A percentile compares a stretch with the other conserved stretches of the same genome.
These are phyloP conservation scores for Dendrolimus houi DNA, from an alignment of 2,888 invertebrate genomes.

Conservation along the genomic window DNA sequence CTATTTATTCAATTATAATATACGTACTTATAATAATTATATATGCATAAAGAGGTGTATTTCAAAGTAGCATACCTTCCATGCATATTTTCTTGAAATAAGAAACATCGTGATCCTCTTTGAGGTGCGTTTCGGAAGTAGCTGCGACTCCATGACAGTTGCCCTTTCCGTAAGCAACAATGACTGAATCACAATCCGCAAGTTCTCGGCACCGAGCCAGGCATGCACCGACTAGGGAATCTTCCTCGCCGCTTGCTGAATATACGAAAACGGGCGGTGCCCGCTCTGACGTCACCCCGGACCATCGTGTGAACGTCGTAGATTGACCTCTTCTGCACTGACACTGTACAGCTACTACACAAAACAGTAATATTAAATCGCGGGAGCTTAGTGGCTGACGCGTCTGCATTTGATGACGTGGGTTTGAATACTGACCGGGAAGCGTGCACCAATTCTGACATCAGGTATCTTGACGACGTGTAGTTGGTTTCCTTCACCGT, in stretches of 20 bases:
- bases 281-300: conserved; percentile 49
- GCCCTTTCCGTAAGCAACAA: conserved; percentile 61
- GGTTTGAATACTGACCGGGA: no score
- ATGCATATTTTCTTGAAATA: conserved; percentile 82
- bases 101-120: conserved; percentile 73
- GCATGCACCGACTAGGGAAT: conserved; percentile 58
- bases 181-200: conserved; percentile 61
- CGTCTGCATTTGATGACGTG: no score
- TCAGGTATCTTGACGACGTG: no score
- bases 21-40: no score
- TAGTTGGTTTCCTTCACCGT: no score
- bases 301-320: conserved; percentile 53
- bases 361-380: not conserved
- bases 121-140: conserved; percentile 28
- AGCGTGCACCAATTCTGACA: no score
- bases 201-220: conserved; percentile 61
- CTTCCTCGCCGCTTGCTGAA: conserved; percentile 60
- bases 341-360: conserved; percentile 25
- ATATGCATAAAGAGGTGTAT: no score
- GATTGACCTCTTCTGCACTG: conserved; percentile 42
- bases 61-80: conserved; percentile 48
- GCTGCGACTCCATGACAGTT: conserved; percentile 63
- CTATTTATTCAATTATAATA: no score
- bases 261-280: conserved; percentile 62
- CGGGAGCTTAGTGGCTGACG: no score